Evolutionary conservation across 2,113 vertebrate species (phyloP).

Genomic region (Clarias gariepinus): DNA sequence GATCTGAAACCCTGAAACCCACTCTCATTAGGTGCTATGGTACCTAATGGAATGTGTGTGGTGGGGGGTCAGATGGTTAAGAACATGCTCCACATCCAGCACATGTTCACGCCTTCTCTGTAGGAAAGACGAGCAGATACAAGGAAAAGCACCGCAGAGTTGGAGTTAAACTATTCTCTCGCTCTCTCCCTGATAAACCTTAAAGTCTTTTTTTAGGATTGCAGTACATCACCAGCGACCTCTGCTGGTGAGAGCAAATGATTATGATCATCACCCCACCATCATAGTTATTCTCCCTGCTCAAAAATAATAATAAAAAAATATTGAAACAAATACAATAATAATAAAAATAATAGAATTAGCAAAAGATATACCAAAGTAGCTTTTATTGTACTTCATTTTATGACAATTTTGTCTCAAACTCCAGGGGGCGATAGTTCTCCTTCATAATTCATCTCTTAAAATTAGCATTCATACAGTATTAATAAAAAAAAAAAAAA

Average conservation of each 20-base stretch:
- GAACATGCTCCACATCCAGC: background rate
- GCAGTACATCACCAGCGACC: background rate
- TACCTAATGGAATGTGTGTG: background rate
- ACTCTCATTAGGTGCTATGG: background rate
- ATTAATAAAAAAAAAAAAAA: slow-evolving; percentile 33
- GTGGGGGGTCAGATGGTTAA: background rate
- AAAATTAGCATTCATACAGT: slow-evolving; percentile 54
- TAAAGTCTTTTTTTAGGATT: background rate
- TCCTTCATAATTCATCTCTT: slow-evolving; percentile 58
- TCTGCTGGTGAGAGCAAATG: slow-evolving; percentile 7
- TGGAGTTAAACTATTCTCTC: background rate
- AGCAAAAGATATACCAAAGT: slow-evolving; percentile 45
- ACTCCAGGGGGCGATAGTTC: slow-evolving; percentile 61
- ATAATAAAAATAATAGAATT: too few species aligned
- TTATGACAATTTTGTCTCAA: slow-evolving; percentile 64
- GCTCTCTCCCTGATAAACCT: background rate
- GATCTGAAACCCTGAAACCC: background rate
- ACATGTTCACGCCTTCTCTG: background rate
- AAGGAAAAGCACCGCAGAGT: background rate
- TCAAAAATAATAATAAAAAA: slow-evolving; percentile 61
- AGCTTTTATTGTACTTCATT: slow-evolving; percentile 58
- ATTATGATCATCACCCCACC: background rate
- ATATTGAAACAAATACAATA: too few species aligned
- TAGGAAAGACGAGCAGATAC: background rate
- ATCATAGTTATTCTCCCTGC: background rate